These are phyloP conservation scores for Amphiura filiformis DNA, from an alignment of 35 echinoderm and acorn worm species.

Conservation along the genomic window DNA sequence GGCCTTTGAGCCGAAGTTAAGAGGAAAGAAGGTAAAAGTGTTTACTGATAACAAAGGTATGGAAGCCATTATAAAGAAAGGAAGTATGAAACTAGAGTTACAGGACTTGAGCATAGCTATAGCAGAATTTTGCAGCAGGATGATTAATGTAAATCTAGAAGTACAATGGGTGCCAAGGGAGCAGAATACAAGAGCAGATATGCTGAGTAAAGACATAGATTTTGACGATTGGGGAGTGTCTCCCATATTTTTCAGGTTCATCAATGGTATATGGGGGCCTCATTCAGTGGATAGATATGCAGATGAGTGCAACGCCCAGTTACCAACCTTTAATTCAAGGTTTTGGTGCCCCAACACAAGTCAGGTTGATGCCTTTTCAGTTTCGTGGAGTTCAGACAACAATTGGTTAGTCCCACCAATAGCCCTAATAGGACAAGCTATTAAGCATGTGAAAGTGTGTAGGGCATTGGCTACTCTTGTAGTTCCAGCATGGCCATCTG, in stretches of 20 bases:
- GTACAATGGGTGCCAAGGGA: constrained; percentile 1
- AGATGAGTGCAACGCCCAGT: constrained; percentile 21
- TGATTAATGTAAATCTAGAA: neutral
- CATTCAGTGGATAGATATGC: constrained; percentile 54
- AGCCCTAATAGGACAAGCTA: neutral
- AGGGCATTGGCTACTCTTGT: neutral
- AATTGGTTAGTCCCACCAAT: neutral
- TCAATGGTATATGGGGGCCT: constrained; percentile 49
- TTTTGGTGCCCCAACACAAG: constrained; percentile 1
- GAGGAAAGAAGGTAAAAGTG: neutral
- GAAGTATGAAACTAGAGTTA: constrained; percentile 15
- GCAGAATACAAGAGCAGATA: neutral
- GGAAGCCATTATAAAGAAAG: constrained; percentile 1
- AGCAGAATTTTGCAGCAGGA: neutral
- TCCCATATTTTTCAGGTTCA: neutral
- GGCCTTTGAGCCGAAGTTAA: constrained; percentile 7
- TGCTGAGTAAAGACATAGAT: neutral
- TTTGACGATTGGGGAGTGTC: constrained; percentile 43
- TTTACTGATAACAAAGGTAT: constrained; percentile 25
- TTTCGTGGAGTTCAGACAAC: neutral
- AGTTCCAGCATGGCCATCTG: constrained; percentile 10
- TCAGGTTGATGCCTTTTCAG: neutral
- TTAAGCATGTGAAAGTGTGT: neutral
- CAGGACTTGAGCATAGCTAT: neutral
- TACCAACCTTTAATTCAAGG: constrained; percentile 28